Percentiles rank a stretch among this genome's conserved stretches.
phyloP scores from a whole-genome alignment of 1,140 invertebrate species.

The Sinonovacula constricta region DNA sequence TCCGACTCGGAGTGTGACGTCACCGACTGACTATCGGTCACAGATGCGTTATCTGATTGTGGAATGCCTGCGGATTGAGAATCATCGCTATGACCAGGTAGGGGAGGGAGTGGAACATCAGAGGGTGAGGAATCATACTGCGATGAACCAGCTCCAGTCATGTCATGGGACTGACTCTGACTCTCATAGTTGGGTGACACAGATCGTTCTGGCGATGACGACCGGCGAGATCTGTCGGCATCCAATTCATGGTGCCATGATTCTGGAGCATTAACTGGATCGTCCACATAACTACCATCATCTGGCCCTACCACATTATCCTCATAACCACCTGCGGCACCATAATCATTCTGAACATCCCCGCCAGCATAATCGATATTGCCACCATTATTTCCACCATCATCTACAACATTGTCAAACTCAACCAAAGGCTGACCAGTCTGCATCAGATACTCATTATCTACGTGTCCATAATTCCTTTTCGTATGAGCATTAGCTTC shows the following conservation, averaged over 20 bases:
- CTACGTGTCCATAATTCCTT: background rate
- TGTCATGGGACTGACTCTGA: background rate
- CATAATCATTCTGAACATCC: conserved; percentile 31
- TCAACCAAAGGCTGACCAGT: conserved; percentile 2
- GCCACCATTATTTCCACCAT: background rate
- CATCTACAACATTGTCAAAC: conserved; percentile 10
- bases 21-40: conserved; percentile 21
- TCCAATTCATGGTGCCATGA: conserved; percentile 41
- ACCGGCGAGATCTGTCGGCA: conserved; percentile 39
- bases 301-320: background rate
- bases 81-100: background rate
- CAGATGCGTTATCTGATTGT: conserved; percentile 5
- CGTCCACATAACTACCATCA: background rate
- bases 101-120: background rate
- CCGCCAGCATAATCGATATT: background rate
- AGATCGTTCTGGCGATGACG: conserved; percentile 42
- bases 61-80: conserved; percentile 22
- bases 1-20: conserved; percentile 21
- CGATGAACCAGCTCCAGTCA: too few species aligned
- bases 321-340: conserved; percentile 35
- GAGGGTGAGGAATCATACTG: conserved; percentile 19
- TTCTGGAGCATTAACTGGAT: conserved; percentile 3
- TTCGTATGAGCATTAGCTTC: background rate
- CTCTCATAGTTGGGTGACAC: conserved; percentile 15
- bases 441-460: background rate